Conservation (phyloP, 2,888 invertebrate species). For the Anodontia alba region DNA sequence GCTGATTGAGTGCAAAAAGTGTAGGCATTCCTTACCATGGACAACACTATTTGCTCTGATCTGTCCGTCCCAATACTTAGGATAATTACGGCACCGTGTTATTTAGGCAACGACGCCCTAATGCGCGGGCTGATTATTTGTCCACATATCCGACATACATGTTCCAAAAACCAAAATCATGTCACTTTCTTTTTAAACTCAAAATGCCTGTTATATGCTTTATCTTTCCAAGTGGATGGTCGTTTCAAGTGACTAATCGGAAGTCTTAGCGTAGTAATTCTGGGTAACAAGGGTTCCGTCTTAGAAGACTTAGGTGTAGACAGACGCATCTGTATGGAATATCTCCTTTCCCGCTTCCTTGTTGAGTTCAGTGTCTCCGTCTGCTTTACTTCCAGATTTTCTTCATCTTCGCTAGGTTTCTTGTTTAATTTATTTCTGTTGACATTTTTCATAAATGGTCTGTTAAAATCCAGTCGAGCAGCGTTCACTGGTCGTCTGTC, state of each 20-base stretch:
- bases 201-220: background rate
- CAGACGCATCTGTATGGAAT: background rate
- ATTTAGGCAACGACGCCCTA: too few relatives aligned
- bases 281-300: background rate
- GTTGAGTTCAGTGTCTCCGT: background rate
- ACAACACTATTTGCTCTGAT: too few relatives aligned
- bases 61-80: too few relatives aligned
- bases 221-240: background rate
- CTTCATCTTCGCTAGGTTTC: background rate
- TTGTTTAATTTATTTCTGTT: background rate
- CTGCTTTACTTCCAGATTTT: background rate
- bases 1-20: too few relatives aligned
- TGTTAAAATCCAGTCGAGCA: background rate
- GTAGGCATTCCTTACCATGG: too few relatives aligned
- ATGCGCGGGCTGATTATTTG: too few relatives aligned
- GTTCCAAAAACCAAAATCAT: background rate
- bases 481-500: background rate
- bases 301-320: background rate
- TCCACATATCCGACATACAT: too few relatives aligned
- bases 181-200: background rate
- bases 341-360: background rate
- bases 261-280: background rate
- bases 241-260: background rate
- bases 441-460: background rate
- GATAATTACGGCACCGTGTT: too few relatives aligned